phyloP scores from a whole-genome alignment of 2,797 vertebrate genomes.

The Chrysocyon brachyurus region DNA sequence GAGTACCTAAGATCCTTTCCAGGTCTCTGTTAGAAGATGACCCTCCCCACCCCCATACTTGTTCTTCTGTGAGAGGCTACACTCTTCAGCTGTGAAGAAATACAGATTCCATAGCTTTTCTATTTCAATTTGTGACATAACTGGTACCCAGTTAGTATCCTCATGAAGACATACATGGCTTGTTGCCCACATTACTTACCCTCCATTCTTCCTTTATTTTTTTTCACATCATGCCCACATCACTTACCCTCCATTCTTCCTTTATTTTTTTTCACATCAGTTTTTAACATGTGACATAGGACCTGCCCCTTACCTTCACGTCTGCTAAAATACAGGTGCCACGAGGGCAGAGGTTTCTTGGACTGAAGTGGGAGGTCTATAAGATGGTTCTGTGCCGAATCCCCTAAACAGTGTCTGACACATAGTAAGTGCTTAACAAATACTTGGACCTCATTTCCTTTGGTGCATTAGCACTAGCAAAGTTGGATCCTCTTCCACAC shows the following conservation, averaged over 20 bases:
- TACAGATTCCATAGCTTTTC: not conserved
- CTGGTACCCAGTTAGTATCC: not conserved
- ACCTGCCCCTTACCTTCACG: not conserved
- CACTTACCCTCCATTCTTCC: not conserved
- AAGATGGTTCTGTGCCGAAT: not conserved
- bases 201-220: not conserved
- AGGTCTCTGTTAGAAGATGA: not conserved
- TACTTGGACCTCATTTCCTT: not conserved
- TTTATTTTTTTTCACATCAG: not conserved
- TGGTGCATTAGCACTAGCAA: not conserved
- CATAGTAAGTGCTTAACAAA: not conserved
- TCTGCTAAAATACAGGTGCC: not conserved
- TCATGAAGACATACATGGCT: not conserved
- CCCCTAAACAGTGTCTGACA: not conserved
- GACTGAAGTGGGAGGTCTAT: rapidly evolving
- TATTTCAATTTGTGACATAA: not conserved
- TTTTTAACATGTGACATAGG: not conserved
- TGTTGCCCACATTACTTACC: not conserved
- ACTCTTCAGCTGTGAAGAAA: not conserved
- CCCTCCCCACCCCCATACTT: not conserved
- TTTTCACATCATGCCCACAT: not conserved
- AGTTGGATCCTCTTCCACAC: not conserved
- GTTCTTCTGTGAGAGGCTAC: not conserved
- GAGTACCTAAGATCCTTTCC: not conserved
- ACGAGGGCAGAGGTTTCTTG: not conserved